Conservation (phyloP, 2,797 vertebrate species). For the Hozukius guyotensis region DNA sequence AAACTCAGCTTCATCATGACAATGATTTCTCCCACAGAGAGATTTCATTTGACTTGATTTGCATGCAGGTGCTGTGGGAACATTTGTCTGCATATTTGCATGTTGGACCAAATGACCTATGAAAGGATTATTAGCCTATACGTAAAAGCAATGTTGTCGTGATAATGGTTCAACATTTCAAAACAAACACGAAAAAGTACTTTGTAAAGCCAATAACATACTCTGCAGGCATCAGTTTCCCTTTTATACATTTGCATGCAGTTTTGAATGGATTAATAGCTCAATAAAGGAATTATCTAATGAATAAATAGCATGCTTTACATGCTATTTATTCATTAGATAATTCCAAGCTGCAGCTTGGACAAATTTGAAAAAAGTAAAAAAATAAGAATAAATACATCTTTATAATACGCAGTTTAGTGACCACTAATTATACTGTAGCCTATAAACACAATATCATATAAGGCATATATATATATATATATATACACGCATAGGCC, state of each 20-base stretch:
- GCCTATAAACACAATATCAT: neutral
- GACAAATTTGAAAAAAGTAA: no score
- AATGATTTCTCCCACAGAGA: neutral
- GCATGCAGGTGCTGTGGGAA: constrained; percentile 39
- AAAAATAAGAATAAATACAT: neutral
- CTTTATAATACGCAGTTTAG: neutral
- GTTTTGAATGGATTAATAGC: neutral
- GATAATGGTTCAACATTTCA: neutral
- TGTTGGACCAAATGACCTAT: neutral
- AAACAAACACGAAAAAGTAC: neutral
- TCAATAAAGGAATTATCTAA: neutral
- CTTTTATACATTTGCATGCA: neutral
- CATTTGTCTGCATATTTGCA: constrained; percentile 43
- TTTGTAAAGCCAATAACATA: neutral
- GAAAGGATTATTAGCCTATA: neutral
- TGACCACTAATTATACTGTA: neutral
- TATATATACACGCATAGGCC: no score
- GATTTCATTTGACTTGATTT: constrained; percentile 54
- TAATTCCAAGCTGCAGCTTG: no score
- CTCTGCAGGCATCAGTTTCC: neutral
- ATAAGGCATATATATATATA: neutral
- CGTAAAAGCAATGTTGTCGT: neutral
- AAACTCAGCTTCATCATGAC: neutral
- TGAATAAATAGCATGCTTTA: neutral
- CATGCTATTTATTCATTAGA: no score